These are phyloP conservation scores for Neoscelio sp. DNA, from an alignment of 2,888 invertebrate species.

Conservation along the genomic window DNA sequence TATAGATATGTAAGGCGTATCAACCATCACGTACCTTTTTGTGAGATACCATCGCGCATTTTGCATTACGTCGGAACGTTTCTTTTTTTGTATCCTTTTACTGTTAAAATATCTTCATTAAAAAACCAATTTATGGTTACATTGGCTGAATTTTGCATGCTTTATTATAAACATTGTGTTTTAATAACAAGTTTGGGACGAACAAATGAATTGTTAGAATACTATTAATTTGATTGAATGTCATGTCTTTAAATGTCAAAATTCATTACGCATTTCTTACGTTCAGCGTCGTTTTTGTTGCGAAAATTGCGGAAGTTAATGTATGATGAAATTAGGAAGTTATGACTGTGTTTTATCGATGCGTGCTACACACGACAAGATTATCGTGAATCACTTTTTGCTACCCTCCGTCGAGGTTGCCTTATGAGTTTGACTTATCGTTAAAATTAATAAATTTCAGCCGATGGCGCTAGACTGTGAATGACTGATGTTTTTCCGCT, in stretches of 20 bases:
- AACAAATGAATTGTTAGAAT: too few relatives aligned
- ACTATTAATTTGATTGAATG: too few relatives aligned
- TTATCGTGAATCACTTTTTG: slow-evolving; percentile 58
- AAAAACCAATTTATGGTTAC: slow-evolving; percentile 36
- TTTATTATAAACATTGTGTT: neutral
- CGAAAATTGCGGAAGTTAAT: slow-evolving; percentile 24
- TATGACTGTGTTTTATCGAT: slow-evolving; percentile 25
- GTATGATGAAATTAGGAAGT: slow-evolving; percentile 34
- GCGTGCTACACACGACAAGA: slow-evolving; percentile 50
- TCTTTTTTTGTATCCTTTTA: neutral
- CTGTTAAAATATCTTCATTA: slow-evolving; percentile 48
- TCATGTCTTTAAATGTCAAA: too few relatives aligned
- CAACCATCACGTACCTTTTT: slow-evolving; percentile 53
- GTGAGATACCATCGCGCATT: slow-evolving; percentile 56
- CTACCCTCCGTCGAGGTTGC: slow-evolving; percentile 31
- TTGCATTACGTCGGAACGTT: slow-evolving; percentile 30
- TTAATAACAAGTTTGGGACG: neutral
- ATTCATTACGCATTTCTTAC: too few relatives aligned
- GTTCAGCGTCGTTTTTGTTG: slow-evolving; percentile 21
- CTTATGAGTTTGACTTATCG: slow-evolving; percentile 51
- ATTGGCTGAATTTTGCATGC: slow-evolving; percentile 12
- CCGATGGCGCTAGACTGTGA: slow-evolving; percentile 60
- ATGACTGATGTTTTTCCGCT: slow-evolving; percentile 59
- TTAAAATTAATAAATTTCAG: slow-evolving; percentile 63
- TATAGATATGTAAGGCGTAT: slow-evolving; percentile 59